Base-by-base conservation (phyloP, 2,113 vertebrate species). In the Gavialis gangeticus region DNA sequence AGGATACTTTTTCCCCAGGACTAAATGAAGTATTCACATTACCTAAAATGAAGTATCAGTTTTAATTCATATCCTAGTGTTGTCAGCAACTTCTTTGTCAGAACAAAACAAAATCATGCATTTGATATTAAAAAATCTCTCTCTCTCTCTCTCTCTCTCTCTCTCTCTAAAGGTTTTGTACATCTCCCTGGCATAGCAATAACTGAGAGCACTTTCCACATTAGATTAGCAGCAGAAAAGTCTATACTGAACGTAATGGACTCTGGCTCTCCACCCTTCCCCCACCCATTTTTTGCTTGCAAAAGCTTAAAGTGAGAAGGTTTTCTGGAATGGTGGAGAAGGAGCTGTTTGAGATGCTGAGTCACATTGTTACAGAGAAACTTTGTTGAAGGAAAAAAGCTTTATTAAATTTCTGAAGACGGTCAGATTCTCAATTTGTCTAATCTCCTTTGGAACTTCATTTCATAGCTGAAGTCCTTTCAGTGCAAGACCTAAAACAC, bases 31-130 rank as follows among this genome's bases (percentile, higher is more conserved):
- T 24, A 89, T 91, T 37, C 37, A 34, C 15, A 88, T 82, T 25
- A 93, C 84, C 88, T 95, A 83, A 88, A 92, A 85, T 22, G 84
- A 90, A 96, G 58, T 57, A 87, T 28, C 54, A 75, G 14, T 34
- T 96, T 91, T 79, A 91, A 54, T 89, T 77, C 13, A 54, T 89
- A 56, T 88, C 77, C 87, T 79, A 60, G 58, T 10, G 9, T 75
- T 71, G 18, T 15, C 21, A 89, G 57, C 58, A 71, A 63, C 62
- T 75, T 37, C 82, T 67, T 67, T 37, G 59, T 15, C 34, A 57
- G 37, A 90, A 79, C 55, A 54, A 67, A 66, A 2, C 30, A 57
- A 19, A 37, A 34, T 62, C 63, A 22, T 19, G 18, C 59, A 13
- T 75, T 83, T 69, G 46, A 46, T 46, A 21, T 85, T 87, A 79